Percentiles rank a stretch among this genome's conserved stretches.
Evolutionary conservation across 2,888 invertebrate species (phyloP).

Genomic region (Cheiracanthium punctorium): DNA sequence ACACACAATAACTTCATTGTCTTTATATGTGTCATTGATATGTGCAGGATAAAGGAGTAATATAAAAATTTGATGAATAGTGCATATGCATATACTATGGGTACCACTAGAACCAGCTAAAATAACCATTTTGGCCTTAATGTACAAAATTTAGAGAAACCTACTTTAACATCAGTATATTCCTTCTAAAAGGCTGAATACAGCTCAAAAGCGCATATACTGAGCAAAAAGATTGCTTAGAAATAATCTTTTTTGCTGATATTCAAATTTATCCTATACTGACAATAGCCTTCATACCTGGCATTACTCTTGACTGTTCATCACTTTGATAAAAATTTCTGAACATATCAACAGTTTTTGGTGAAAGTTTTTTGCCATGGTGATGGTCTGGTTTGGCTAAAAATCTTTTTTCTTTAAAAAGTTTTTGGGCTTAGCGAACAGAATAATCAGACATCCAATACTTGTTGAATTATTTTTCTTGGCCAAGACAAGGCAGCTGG

Average conservation of each 20-base stretch:
- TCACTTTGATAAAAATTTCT: slow-evolving; percentile 16
- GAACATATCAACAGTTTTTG: not conserved
- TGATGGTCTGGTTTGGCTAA: not conserved
- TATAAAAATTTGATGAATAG: slow-evolving; percentile 17
- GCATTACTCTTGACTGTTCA: not conserved
- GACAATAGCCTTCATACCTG: slow-evolving; percentile 4
- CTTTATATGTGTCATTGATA: not conserved
- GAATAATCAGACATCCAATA: slow-evolving; percentile 19
- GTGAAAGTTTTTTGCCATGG: not conserved
- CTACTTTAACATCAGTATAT: slow-evolving; percentile 30
- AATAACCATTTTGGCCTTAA: slow-evolving; percentile 39
- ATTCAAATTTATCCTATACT: not conserved
- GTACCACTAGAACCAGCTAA: slow-evolving; percentile 19
- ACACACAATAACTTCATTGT: not conserved
- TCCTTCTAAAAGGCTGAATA: slow-evolving; percentile 12
- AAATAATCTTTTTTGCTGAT: slow-evolving; percentile 28
- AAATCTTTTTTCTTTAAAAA: slow-evolving; percentile 11
- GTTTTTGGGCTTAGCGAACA: not conserved
- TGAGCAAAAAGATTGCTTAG: slow-evolving; percentile 11
- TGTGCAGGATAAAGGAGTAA: not conserved
- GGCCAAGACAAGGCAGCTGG: not conserved
- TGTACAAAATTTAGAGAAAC: slow-evolving; percentile 36
- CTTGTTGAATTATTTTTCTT: not conserved
- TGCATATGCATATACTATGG: slow-evolving; percentile 13
- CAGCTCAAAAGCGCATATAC: slow-evolving; percentile 7